Evolutionary conservation across 2,113 vertebrate genomes (phyloP), one percentile per base, ranked within the genome.

Genomic region (Lichenostomus cassidix): DNA sequence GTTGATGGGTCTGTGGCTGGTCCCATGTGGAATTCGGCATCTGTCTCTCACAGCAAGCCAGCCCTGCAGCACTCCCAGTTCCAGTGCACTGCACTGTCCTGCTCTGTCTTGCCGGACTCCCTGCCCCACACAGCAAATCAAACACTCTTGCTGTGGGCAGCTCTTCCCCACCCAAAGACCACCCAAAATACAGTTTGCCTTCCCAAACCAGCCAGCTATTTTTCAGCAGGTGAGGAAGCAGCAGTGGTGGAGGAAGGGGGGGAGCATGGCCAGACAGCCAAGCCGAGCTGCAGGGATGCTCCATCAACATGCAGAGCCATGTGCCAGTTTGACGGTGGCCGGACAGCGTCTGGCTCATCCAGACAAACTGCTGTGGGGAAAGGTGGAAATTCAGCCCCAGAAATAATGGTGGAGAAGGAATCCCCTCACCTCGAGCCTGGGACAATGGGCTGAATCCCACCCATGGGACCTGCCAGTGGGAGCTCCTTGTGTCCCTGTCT

Each of bases 271-370:
- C 3, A 3, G 55, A 83, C 75, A 86, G 86, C 70, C 9, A 50
- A 6, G 23, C 62, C 0, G 10, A 78, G 85, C 65, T 0, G 12
- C 84, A 41, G 92, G 77, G 73, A 87, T 31, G 87, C 81, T 74
- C 81, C 90, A 95, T 96, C 96, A 94, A 73, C 89, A 95, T 92
- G 89, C 96, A 41, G 37, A 86, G 68, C 22, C 1, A 59, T 4
- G 17, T 80, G 83, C 93, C 67, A 15, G 46, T 85, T 80, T 15
- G 4, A 44, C 2, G 6, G 93, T 14, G 81, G 91, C 93, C 5
- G 83, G 94, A 83, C 46, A 21, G 63, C 7, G 46, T 92, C 94
- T 83, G 20, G 93, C 87, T 94, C 25, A 1, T 52, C 71, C 80
- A 92, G 93, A 95, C 76, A 58, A n/a, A 21, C 89, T 7, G 6